A percentile compares a stretch with the other conserved stretches of the same genome.
These are phyloP conservation scores for Adelosebastes latens DNA, from an alignment of 2,797 vertebrate species.

Conservation along the genomic window DNA sequence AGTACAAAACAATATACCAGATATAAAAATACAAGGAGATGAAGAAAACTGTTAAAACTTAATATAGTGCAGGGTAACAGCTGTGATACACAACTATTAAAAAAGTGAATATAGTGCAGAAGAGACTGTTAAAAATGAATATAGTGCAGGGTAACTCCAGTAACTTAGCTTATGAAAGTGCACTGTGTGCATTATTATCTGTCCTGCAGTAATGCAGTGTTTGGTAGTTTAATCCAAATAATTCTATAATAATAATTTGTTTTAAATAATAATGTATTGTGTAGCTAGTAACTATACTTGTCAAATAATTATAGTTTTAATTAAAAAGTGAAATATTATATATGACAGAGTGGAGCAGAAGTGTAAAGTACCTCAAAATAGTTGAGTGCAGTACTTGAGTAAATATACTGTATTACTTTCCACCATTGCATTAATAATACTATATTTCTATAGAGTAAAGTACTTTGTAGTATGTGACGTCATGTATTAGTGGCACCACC, in stretches of 20 bases:
- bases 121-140: too few species aligned
- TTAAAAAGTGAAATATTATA: neutral
- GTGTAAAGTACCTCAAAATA: neutral
- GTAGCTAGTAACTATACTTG: neutral
- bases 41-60: too few species aligned
- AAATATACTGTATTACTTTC: neutral
- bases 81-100: too few species aligned
- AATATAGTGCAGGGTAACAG: too few species aligned
- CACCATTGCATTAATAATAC: neutral
- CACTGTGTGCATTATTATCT: too few species aligned
- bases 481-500: neutral
- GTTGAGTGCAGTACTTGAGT: neutral
- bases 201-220: neutral
- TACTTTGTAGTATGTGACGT: neutral
- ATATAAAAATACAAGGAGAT: too few species aligned
- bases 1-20: too few species aligned
- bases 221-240: neutral
- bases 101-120: too few species aligned
- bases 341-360: neutral
- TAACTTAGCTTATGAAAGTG: too few species aligned
- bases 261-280: neutral
- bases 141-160: too few species aligned
- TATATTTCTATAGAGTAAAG: neutral
- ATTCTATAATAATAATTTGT: neutral
- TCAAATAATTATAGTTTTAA: neutral